Percentiles rank a stretch among this genome's conserved stretches.
These are phyloP conservation scores for Hypsibius dujardini DNA, from an alignment of 1,140 invertebrate species.

Conservation along the genomic window DNA sequence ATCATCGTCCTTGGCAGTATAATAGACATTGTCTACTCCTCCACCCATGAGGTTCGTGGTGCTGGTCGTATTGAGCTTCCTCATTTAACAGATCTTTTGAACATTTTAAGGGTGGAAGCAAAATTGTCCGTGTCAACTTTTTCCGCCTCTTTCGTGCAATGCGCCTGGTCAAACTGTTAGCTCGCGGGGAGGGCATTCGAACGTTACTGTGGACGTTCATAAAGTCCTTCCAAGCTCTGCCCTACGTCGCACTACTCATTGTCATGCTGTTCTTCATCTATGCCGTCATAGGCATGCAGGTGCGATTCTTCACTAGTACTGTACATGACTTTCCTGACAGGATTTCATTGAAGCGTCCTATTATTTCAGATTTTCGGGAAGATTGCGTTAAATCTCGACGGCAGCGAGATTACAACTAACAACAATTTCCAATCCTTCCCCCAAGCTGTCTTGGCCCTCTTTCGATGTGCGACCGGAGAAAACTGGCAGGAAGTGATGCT, in stretches of 20 bases:
- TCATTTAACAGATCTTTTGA: slow-evolving; percentile 21
- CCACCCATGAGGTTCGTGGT: slow-evolving; percentile 67
- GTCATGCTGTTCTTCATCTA: slow-evolving; percentile 99
- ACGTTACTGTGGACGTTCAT: slow-evolving; percentile 98
- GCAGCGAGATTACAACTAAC: slow-evolving; percentile 71
- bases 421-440: slow-evolving; percentile 99
- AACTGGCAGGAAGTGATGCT: slow-evolving; percentile 99
- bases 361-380: slow-evolving; percentile 70
- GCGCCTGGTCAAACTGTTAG: slow-evolving; percentile 90
- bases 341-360: too few species aligned
- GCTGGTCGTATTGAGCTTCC: slow-evolving; percentile 20
- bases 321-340: too few species aligned
- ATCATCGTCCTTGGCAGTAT: slow-evolving; percentile 97
- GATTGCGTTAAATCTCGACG: slow-evolving; percentile 59
- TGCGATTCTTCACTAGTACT: slow-evolving; percentile 32
- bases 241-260: slow-evolving; percentile 96
- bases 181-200: slow-evolving; percentile 87
- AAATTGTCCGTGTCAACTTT: slow-evolving; percentile 92
- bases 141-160: slow-evolving; percentile 97
- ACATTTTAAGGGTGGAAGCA: slow-evolving; percentile 50
- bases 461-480: slow-evolving; percentile 66
- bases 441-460: slow-evolving; percentile 86
- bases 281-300: slow-evolving; percentile 98
- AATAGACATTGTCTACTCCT: slow-evolving; percentile 92
- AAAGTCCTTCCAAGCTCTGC: slow-evolving; percentile 94